Evolutionary conservation across 2,888 invertebrate species (phyloP), one percentile per base, ranked within the genome.

Genomic region (Endotricha flammealis): DNA sequence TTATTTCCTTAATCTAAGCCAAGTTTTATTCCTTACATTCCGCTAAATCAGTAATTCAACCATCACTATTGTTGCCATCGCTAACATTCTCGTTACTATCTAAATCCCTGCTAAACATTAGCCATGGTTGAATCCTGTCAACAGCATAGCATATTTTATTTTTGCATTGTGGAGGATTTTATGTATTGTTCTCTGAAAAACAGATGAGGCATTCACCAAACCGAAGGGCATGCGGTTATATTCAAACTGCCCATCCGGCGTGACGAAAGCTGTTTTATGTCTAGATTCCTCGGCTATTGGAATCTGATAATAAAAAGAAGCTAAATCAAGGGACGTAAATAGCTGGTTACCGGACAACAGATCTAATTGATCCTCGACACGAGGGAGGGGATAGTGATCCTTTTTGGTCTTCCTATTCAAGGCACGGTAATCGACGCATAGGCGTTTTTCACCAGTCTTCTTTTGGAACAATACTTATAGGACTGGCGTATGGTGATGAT

Each of bases 401-500:
- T 23, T 23, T 23, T 23, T 23, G 4, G 23, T 23, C 8, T 7
- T 4, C n/a, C 8, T 23, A 7, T 23, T 23, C 10, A 23, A 7
- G 4, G 23, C 23, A 4, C 7, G 7, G 10, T 23, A 23, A n/a
- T 23, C 23, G 2, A 23, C 23, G 23, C 23, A 23, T 7, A 23
- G n/a, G n/a, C 23, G n/a, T n/a, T 23, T 23, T 7, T 23, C 23
- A 1, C 23, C 23, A 10, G 23, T 23, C 8, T 23, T 23, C 23
- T 23, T 23, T 23, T 23, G n/a, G n/a, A n/a, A n/a, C n/a, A n/a
- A n/a, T n/a, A n/a, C n/a, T n/a, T n/a, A 46, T 41, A 4, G 43
- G 46, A 23, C 46, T 46, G 0, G 46, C 33, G 20, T 40, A 42
- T 4, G 36, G 33, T 1, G 39, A 42, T 4, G 29, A 8, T 14